A percentile compares a stretch with the other conserved stretches of the same genome.
phyloP scores from a whole-genome alignment of 2,888 invertebrate species.

The Pheosia gnoma region DNA sequence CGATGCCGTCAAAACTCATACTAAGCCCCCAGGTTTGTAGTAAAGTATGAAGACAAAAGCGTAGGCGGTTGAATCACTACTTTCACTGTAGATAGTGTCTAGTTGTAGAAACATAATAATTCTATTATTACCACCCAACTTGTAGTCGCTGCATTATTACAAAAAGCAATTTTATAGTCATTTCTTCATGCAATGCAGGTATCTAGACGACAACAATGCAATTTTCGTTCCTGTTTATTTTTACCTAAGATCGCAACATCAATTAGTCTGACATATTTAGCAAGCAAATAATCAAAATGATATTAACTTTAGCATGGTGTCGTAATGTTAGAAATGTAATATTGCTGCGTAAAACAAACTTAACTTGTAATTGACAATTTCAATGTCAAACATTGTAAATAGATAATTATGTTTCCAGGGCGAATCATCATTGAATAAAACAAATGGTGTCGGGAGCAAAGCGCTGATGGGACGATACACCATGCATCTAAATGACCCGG shows the following conservation, averaged over 20 bases:
- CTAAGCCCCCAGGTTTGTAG: constrained; percentile 9
- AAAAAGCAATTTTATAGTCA: background rate
- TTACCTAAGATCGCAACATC: background rate
- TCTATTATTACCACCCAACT: background rate
- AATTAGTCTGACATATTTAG: background rate
- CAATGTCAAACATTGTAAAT: background rate
- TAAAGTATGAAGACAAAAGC: background rate
- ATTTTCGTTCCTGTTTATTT: background rate
- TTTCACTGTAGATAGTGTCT: constrained; percentile 28
- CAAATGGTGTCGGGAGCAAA: constrained; percentile 15
- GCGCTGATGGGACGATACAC: constrained; percentile 12
- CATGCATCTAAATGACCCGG: constrained; percentile 32
- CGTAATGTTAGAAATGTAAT: too few relatives aligned
- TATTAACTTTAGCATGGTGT: background rate
- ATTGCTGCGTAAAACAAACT: too few relatives aligned
- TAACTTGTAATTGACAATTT: background rate
- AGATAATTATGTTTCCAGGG: background rate
- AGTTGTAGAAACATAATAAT: constrained; percentile 20
- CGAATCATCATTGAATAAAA: constrained; percentile 9
- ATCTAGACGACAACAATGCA: background rate
- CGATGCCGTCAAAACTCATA: too few relatives aligned
- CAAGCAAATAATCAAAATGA: background rate
- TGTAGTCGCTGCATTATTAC: background rate
- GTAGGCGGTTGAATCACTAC: constrained; percentile 27
- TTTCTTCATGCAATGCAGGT: background rate